A percentile compares a stretch with the other conserved stretches of the same genome.
These are phyloP conservation scores for Nannoperca australis DNA, from an alignment of 2,797 vertebrate species.

Conservation along the genomic window DNA sequence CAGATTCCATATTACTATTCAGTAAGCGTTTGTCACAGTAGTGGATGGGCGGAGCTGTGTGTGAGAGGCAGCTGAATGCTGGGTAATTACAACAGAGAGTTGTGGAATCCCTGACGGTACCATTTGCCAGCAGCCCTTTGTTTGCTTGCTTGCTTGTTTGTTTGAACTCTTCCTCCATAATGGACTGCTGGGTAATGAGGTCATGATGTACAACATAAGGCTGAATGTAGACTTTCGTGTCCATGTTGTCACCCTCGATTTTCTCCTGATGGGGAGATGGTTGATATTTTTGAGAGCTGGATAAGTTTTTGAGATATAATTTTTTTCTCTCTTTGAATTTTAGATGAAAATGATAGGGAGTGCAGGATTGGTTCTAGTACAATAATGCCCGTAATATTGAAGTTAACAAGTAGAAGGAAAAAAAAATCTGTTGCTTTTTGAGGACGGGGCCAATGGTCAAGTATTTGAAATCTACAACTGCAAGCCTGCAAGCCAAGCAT, in stretches of 20 bases:
- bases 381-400: too few species aligned
- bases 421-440: too few species aligned
- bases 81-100: constrained; percentile 76
- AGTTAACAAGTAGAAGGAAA: too few species aligned
- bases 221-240: constrained; percentile 11
- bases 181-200: constrained; percentile 57
- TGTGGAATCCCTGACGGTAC: constrained; percentile 60
- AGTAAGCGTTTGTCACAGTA: constrained; percentile 41
- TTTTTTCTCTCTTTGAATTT: neutral
- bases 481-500: too few species aligned
- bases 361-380: too few species aligned
- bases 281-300: neutral
- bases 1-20: constrained; percentile 57
- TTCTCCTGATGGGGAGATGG: neutral
- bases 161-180: constrained; percentile 53
- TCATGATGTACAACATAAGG: constrained; percentile 43
- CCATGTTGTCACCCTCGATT: neutral
- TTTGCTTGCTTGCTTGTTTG: constrained; percentile 63
- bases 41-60: constrained; percentile 34
- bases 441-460: too few species aligned
- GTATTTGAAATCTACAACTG: too few species aligned
- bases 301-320: neutral
- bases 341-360: too few species aligned
- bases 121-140: constrained; percentile 62
- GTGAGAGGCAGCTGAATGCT: constrained; percentile 60